phyloP scores from a whole-genome alignment of 2,113 vertebrate genomes.

The Accipiter virgatus region DNA sequence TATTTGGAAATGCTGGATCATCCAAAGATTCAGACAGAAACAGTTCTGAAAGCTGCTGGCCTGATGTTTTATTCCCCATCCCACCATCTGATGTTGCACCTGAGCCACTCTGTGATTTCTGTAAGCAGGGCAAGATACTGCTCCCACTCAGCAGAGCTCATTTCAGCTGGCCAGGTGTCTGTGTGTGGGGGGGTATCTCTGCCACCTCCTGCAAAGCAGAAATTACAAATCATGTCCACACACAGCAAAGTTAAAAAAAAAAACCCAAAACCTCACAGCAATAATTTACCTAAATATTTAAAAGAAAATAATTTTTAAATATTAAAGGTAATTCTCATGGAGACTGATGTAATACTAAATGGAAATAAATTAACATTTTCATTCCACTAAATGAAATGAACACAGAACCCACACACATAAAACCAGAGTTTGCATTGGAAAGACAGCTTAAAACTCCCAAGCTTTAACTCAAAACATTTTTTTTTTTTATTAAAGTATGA shows the following conservation, averaged over 20 bases:
- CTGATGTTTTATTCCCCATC: not conserved
- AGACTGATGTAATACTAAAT: not conserved
- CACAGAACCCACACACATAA: not conserved
- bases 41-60: not conserved
- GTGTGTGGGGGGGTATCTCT: not conserved
- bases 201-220: not conserved
- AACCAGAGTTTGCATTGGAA: not conserved
- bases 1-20: not conserved
- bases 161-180: not conserved
- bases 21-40: not conserved
- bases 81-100: not conserved
- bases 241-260: not conserved
- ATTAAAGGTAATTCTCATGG: not conserved
- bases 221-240: not conserved
- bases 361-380: not conserved
- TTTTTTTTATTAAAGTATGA: constrained; percentile 80
- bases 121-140: not conserved
- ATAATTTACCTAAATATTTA: not conserved
- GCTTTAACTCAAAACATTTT: constrained; percentile 65
- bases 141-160: not conserved
- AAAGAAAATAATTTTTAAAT: not conserved
- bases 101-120: not conserved
- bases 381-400: not conserved
- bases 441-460: constrained; percentile 37
- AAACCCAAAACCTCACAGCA: not conserved